Evolutionary conservation across 2,797 vertebrate genomes (phyloP), one percentile per base, ranked within the genome.

Genomic region (Margarornis squamiger): DNA sequence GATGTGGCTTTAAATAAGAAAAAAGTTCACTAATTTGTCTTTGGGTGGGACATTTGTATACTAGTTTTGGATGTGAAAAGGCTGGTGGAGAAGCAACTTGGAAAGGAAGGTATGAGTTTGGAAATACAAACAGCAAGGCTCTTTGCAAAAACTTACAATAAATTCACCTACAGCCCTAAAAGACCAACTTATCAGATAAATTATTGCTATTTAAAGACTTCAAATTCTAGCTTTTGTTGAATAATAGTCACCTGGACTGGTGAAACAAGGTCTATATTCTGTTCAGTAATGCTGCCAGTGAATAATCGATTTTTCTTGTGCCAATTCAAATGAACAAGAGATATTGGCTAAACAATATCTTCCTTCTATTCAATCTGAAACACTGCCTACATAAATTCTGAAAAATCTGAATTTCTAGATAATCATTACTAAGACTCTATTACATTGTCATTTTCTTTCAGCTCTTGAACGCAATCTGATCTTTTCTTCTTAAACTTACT

Each of bases 1-100:
- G 19, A 73, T 38, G 34, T 46, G 36, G 13, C 21, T 92, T 73
- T 82, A 96, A 94, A 70, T 82, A 96, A 80, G 76, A 93, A 96
- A 82, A 3, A 61, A 29, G 27, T 41, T 77, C 84, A 29, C 74
- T 12, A 24, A 73, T 91, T 92, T 95, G 30, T 79, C 41, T 93
- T 89, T 78, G 49, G 20, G 38, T 72, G 21, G 23, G 16, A 91
- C 12, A 34, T 8, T 38, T 70, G 24, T 72, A 41, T 26, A 16
- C 20, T 67, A 48, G 21, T 30, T 83, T 75, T 91, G n/a, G 91
- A 88, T 82, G 23, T 66, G 52, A 91, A 92, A 83, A 94, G 32
- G 22, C 32, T 66, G 8, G 18, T 4, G 7, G 36, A 95, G 13
- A 75, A 68, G 23, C 92, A 76, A 61, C 43, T 41, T 55, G 24